These are phyloP conservation scores for Cephus sareptanus DNA, from an alignment of 2,888 invertebrate genomes.

Conservation along the genomic window DNA sequence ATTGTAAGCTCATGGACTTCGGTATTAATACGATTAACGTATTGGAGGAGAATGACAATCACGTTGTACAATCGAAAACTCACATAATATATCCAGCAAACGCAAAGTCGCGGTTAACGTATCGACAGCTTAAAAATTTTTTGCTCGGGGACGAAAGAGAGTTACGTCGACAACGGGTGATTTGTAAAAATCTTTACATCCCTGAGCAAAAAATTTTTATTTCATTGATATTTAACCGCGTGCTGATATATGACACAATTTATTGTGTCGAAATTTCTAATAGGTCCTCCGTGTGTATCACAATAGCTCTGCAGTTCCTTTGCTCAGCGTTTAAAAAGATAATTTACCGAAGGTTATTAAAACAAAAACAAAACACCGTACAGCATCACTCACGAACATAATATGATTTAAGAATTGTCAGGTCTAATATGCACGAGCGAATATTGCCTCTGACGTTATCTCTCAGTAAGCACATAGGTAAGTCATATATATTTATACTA, in stretches of 20 bases:
- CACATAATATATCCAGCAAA: background rate
- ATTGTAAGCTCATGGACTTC: background rate
- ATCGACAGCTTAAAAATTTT: background rate
- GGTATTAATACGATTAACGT: background rate
- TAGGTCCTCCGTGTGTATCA: background rate
- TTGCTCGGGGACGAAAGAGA: background rate
- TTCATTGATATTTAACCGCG: background rate
- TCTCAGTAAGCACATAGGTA: slow-evolving; percentile 17
- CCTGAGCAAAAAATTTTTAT: background rate
- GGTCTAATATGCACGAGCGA: slow-evolving; percentile 20
- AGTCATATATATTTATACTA: slow-evolving; percentile 46
- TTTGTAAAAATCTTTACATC: accelerated
- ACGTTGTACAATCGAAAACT: background rate
- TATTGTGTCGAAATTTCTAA: background rate
- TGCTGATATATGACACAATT: background rate
- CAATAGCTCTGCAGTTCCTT: slow-evolving; percentile 36
- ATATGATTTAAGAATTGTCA: slow-evolving; percentile 16
- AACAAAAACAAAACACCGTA: slow-evolving; percentile 38
- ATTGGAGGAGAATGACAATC: background rate
- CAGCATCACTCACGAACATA: slow-evolving; percentile 30
- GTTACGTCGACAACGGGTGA: background rate
- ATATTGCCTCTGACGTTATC: slow-evolving; percentile 22
- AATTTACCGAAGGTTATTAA: slow-evolving; percentile 16
- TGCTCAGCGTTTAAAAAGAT: slow-evolving; percentile 25
- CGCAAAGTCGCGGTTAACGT: background rate